Evolutionary conservation across 1,140 invertebrate genomes (phyloP).

Genomic region (Olivierus martensii): DNA sequence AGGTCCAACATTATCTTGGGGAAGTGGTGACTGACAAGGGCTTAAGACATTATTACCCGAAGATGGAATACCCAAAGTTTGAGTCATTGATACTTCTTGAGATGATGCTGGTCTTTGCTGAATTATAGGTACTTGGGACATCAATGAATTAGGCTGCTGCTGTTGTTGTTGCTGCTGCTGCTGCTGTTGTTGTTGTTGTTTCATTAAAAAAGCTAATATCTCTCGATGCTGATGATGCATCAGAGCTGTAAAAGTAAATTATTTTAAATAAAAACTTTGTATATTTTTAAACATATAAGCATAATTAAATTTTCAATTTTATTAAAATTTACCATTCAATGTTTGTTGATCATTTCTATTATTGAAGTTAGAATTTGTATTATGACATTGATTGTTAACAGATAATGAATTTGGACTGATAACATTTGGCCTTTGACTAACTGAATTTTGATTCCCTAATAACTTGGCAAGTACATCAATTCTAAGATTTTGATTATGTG

Average conservation of each 20-base stretch:
- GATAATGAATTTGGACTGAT: too few species aligned
- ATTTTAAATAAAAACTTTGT: not conserved
- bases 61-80: constrained; percentile 9
- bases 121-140: too few species aligned
- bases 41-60: constrained; percentile 4
- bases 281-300: too few species aligned
- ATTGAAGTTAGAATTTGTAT: too few species aligned
- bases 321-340: not conserved
- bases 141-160: not conserved
- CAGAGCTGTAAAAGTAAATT: not conserved
- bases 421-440: too few species aligned
- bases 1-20: constrained; percentile 1
- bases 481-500: constrained; percentile 9
- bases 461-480: constrained; percentile 12
- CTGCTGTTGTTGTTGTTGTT: constrained; percentile 52
- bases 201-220: constrained; percentile 33
- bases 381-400: too few species aligned
- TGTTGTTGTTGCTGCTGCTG: constrained; percentile 38
- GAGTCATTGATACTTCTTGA: constrained; percentile 10
- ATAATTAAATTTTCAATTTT: not conserved
- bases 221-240: constrained; percentile 10
- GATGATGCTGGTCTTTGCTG: constrained; percentile 9
- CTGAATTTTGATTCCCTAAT: not conserved
- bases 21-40: constrained; percentile 13
- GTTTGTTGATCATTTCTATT: constrained; percentile 7